These are phyloP conservation scores for Nycticorax nycticorax DNA, from an alignment of 2,113 vertebrate species.

Conservation along the genomic window DNA sequence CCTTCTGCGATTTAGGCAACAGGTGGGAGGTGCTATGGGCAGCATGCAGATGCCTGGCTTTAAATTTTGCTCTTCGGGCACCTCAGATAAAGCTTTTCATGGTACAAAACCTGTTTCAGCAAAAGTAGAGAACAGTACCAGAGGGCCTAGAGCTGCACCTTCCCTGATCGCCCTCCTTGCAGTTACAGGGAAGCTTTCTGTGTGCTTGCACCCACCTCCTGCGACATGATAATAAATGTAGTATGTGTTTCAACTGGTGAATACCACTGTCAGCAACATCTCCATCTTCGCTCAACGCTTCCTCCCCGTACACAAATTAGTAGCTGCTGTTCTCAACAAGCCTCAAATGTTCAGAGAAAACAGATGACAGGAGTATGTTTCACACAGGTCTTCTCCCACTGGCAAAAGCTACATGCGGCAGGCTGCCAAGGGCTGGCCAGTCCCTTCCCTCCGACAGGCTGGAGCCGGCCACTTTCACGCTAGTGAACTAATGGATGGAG, in stretches of 20 bases:
- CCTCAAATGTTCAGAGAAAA: neutral
- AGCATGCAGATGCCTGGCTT: neutral
- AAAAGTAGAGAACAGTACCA: neutral
- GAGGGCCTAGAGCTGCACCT: neutral
- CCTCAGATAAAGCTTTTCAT: accelerated
- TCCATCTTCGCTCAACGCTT: neutral
- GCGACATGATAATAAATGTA: neutral
- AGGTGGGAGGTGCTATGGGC: neutral
- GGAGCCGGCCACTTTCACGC: neutral
- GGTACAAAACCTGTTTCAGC: neutral
- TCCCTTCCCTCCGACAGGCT: neutral
- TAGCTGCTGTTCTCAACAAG: neutral
- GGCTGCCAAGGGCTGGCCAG: neutral
- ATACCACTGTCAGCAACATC: neutral
- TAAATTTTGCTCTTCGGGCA: neutral
- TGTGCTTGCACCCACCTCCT: neutral
- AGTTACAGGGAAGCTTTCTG: neutral
- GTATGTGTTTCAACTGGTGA: neutral
- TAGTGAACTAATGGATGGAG: neutral
- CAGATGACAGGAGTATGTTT: neutral
- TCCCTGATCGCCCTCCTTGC: accelerated
- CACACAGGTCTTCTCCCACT: neutral
- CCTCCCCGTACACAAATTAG: neutral
- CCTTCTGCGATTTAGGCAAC: neutral
- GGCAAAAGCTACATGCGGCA: neutral